A percentile compares a stretch with the other conserved stretches of the same genome.
Evolutionary conservation across 2,797 vertebrate genomes (phyloP).

Genomic region (Hydrocynus forskahlii): DNA sequence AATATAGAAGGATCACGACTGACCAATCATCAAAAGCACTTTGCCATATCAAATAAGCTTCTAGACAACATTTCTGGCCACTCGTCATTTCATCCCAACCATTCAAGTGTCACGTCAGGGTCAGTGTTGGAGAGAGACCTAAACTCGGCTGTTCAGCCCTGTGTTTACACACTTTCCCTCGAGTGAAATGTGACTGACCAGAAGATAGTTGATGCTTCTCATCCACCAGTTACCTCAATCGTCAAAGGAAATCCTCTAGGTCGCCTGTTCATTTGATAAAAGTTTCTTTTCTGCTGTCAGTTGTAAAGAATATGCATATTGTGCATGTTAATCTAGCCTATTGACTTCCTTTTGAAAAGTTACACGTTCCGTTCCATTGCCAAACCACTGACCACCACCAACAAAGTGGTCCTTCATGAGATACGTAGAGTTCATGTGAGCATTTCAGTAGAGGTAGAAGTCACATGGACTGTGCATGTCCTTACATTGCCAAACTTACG

Average conservation of each 20-base stretch:
- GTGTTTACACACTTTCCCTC: constrained; percentile 26
- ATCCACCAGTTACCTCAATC: constrained; percentile 6
- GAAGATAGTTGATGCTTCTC: background rate
- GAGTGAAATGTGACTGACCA: background rate
- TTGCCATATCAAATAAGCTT: constrained; percentile 7
- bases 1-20: background rate
- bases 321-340: constrained; percentile 55
- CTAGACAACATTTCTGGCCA: background rate
- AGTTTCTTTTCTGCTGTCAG: constrained; percentile 27
- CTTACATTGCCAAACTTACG: constrained; percentile 54
- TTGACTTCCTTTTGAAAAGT: constrained; percentile 41
- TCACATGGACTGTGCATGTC: constrained; percentile 59
- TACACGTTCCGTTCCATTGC: constrained; percentile 35
- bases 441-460: constrained; percentile 42
- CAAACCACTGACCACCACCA: constrained; percentile 35
- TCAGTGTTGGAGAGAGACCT: background rate
- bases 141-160: background rate
- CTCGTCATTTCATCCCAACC: background rate
- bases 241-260: background rate
- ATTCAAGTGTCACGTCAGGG: background rate
- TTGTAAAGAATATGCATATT: constrained; percentile 48
- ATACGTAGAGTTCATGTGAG: constrained; percentile 10
- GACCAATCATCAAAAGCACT: constrained; percentile 1
- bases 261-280: background rate
- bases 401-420: constrained; percentile 28